phyloP scores from a whole-genome alignment of 2,888 invertebrate species.

The Steinernema carpocapsae region DNA sequence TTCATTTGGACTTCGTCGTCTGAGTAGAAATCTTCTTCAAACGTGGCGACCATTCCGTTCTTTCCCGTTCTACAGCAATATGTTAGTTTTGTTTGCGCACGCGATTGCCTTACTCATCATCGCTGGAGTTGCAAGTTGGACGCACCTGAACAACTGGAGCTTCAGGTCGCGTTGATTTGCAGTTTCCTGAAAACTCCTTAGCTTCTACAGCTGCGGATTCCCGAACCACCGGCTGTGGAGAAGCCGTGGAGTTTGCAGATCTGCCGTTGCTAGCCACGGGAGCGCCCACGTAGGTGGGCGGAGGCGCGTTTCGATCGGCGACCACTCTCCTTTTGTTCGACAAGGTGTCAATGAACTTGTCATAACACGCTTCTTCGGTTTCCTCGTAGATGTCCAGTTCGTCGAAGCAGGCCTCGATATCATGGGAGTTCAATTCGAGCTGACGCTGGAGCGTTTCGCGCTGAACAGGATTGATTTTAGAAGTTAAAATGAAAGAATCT shows the following conservation, averaged over 20 bases:
- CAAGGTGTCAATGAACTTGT: constrained; percentile 51
- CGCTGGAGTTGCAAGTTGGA: not conserved
- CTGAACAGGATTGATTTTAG: constrained; percentile 58
- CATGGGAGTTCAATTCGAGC: constrained; percentile 82
- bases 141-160: no score
- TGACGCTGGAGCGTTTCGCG: constrained; percentile 82
- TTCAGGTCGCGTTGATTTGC: no score
- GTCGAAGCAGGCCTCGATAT: constrained; percentile 78
- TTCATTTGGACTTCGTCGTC: constrained; percentile 48
- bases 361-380: constrained; percentile 73
- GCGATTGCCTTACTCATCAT: not conserved
- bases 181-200: no score
- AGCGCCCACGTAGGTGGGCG: not conserved
- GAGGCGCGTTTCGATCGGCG: constrained; percentile 10
- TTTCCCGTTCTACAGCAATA: constrained; percentile 9
- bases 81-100: no score
- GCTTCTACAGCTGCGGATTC: no score
- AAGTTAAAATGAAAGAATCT: not conserved
- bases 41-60: constrained; percentile 60
- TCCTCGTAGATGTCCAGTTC: constrained; percentile 72
- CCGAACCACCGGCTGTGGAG: no score
- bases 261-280: no score
- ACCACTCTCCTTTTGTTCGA: not conserved
- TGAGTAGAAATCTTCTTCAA: constrained; percentile 61
- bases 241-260: no score